Evolutionary conservation across 2,888 invertebrate species (phyloP).

Genomic region (Bombyx huttoni): DNA sequence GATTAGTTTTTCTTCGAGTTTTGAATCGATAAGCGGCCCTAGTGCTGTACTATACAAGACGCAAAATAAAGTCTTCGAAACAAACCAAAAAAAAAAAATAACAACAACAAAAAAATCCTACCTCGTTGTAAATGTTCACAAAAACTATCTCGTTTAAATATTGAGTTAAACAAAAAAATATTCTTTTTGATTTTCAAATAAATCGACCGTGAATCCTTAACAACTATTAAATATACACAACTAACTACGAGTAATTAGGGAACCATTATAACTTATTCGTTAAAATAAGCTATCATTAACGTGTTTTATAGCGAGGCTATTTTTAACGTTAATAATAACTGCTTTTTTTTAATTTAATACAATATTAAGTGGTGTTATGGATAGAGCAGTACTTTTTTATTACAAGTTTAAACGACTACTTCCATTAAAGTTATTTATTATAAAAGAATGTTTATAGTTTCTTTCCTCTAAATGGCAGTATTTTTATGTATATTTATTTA

Average conservation of each 20-base stretch:
- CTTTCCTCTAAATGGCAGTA: constrained; percentile 35
- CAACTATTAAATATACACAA: background rate
- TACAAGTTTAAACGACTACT: constrained; percentile 19
- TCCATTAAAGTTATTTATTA: constrained; percentile 6
- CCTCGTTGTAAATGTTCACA: constrained; percentile 68
- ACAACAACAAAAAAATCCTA: constrained; percentile 28
- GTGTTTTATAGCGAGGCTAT: background rate
- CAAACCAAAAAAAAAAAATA: constrained; percentile 28
- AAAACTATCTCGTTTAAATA: constrained; percentile 27
- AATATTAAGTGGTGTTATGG: constrained; percentile 39
- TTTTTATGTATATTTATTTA: constrained; percentile 35
- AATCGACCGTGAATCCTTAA: background rate
- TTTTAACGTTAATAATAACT: constrained; percentile 1
- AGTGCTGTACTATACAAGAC: background rate
- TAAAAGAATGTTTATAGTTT: constrained; percentile 11
- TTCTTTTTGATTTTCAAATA: background rate
- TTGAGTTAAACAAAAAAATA: constrained; percentile 23
- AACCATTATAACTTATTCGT: background rate
- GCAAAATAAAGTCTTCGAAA: constrained; percentile 7
- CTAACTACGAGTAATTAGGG: too few species aligned
- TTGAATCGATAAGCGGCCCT: background rate
- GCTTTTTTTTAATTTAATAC: constrained; percentile 8
- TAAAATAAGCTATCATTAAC: background rate
- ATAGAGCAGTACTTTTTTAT: constrained; percentile 29
- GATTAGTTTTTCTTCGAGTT: too few species aligned